Evolutionary conservation across 23 tunicate species (phyloP), one percentile per base, ranked within the genome.

Genomic region (Aplidium turbinatum): DNA sequence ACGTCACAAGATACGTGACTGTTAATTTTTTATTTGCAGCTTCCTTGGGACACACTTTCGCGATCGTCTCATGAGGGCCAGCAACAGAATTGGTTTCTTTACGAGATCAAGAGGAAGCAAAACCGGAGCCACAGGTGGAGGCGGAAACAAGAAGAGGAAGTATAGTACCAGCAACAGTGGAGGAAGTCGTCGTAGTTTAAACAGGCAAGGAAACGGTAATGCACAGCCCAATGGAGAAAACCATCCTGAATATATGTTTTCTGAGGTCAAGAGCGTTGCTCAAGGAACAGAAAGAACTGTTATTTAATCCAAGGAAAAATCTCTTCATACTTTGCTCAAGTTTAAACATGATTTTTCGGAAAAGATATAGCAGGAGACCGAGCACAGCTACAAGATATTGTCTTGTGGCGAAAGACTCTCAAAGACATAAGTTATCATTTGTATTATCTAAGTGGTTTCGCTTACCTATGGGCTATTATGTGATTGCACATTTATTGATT

Each of bases 31-130:
- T n/a, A n/a, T n/a, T 54, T 54, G n/a, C 4, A 60, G 67, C 35
- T 60, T 60, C 21, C 21, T 60, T 35, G 67, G 67, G 31, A 60
- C 67, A 26, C 67, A 60, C 31, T 60, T 60, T 60, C 35, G 5
- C 7, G 67, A 60, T 7, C 67, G 67, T 7, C 67, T 60, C 67
- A 11, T 7, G 31, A 11, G 67, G 9, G 67, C 31, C 19, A 29
- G 3, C 6, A 9, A 16, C 19, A 60, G 67, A 60, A 29, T 60
- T 4, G 34, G 34, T 4, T 22, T n/a, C n/a, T n/a, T 60, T 26
- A 42, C 9, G 48, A 35, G 35, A 29, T 5, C 67, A n/a, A 60
- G 6, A 13, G 6, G 30, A 5, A 11, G 9, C 23, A 9, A 19
- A 6, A n/a, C 5, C 34, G 4, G 6, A 5, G 16, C 35, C 18